Conservation (phyloP, 1,140 invertebrate species). For the Thereuonema tuberculata region DNA sequence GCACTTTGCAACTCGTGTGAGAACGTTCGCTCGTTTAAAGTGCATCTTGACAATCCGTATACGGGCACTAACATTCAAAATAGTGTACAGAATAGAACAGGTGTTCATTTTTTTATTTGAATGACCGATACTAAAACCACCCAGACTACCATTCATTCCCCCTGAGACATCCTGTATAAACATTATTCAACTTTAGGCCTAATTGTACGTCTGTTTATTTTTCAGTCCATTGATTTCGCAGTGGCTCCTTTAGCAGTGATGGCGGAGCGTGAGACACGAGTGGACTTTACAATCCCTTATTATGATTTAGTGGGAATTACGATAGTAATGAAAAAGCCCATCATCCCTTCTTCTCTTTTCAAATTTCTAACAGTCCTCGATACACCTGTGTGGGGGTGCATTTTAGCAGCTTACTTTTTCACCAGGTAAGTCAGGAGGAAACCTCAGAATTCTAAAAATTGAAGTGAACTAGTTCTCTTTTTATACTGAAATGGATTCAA, state of each 20-base stretch:
- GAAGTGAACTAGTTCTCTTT: constrained; percentile 44
- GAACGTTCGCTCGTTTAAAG: too few relatives aligned
- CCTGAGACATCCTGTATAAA: neutral
- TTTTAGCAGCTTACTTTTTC: constrained; percentile 86
- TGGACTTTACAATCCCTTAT: constrained; percentile 90
- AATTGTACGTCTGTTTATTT: neutral
- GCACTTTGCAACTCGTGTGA: too few relatives aligned
- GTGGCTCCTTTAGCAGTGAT: constrained; percentile 77
- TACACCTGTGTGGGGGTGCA: constrained; percentile 90
- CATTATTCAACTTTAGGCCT: neutral
- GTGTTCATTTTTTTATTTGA: constrained; percentile 3
- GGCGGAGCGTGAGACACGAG: constrained; percentile 85
- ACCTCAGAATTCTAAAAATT: too few relatives aligned
- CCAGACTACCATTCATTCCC: neutral
- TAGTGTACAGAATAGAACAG: neutral
- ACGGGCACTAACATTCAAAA: neutral
- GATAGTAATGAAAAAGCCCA: constrained; percentile 72
- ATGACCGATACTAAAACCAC: neutral
- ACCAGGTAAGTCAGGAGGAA: constrained; percentile 56
- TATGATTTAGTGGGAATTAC: constrained; percentile 90
- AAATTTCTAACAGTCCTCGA: constrained; percentile 95
- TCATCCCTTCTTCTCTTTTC: constrained; percentile 67
- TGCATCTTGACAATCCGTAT: neutral
- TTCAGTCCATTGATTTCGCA: constrained; percentile 68
- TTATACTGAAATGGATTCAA: constrained; percentile 93